A percentile compares a stretch with the other conserved stretches of the same genome.
Conservation (phyloP, 2,113 vertebrate genomes). For the Platichthys flesus region DNA sequence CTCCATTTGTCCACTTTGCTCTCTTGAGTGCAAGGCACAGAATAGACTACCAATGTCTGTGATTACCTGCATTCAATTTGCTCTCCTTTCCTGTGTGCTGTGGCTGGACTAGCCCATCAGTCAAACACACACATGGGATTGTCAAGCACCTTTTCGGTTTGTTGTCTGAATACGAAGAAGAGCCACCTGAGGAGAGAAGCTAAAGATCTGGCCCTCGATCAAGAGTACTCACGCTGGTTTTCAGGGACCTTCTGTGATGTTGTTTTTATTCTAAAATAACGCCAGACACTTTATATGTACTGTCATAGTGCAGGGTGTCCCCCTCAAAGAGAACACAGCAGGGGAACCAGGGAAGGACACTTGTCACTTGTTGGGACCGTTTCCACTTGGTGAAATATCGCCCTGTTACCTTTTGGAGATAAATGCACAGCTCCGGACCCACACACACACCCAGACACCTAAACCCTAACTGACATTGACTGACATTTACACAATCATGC, state of each 20-base stretch:
- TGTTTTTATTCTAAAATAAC: slow-evolving; percentile 1
- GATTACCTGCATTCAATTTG: slow-evolving; percentile 70
- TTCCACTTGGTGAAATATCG: slow-evolving; percentile 48
- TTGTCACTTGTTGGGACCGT: slow-evolving; percentile 39
- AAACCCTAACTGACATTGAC: slow-evolving; percentile 54
- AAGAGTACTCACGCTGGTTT: not conserved
- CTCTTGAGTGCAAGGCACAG: slow-evolving; percentile 40
- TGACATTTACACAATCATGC: slow-evolving; percentile 53
- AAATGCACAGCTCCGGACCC: slow-evolving; percentile 30
- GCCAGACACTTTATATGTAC: slow-evolving; percentile 10
- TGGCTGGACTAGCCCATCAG: slow-evolving; percentile 38
- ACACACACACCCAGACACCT: slow-evolving; percentile 36
- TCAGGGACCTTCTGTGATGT: not conserved
- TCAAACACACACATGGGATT: slow-evolving; percentile 48
- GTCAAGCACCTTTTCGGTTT: slow-evolving; percentile 49
- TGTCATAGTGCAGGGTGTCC: not conserved
- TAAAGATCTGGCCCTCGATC: slow-evolving; percentile 13
- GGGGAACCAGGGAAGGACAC: slow-evolving; percentile 28
- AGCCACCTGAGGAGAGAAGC: slow-evolving; percentile 40
- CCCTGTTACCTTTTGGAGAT: slow-evolving; percentile 21
- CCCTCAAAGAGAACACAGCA: slow-evolving; percentile 30
- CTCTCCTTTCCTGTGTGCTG: slow-evolving; percentile 49
- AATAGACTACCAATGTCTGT: slow-evolving; percentile 53
- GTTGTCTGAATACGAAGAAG: slow-evolving; percentile 46
- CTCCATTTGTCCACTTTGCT: slow-evolving; percentile 62